Percentiles rank a stretch among this genome's conserved stretches.
Conservation (phyloP, 2,797 vertebrate genomes). For the Sparus aurata region DNA sequence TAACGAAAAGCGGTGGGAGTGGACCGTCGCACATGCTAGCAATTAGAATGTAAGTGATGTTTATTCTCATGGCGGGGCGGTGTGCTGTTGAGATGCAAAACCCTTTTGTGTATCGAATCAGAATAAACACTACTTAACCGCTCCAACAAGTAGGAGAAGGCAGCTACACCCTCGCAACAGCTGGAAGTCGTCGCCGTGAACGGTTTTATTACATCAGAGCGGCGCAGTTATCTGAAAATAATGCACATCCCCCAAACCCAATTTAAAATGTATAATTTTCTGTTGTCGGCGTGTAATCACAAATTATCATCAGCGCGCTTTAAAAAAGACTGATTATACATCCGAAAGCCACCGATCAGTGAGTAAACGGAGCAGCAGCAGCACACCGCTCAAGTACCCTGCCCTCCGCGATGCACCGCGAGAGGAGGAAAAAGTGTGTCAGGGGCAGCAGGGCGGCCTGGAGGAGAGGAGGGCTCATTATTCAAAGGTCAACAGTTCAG, state of each 20-base stretch:
- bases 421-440: conserved; percentile 4
- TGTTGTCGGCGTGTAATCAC: background rate
- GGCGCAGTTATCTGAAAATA: background rate
- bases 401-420: background rate
- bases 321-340: background rate
- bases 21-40: conserved; percentile 5
- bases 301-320: background rate
- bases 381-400: background rate
- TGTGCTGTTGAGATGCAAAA: background rate
- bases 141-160: conserved; percentile 7
- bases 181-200: background rate
- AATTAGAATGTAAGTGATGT: conserved; percentile 18
- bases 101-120: conserved; percentile 13
- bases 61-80: background rate
- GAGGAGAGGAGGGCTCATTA: conserved; percentile 27
- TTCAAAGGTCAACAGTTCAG: conserved; percentile 43
- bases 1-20: background rate
- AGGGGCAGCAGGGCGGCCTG: background rate
- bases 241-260: background rate
- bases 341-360: background rate
- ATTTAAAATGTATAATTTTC: too few species aligned
- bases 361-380: background rate
- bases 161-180: background rate
- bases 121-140: conserved; percentile 10
- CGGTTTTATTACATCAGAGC: background rate